Evolutionary conservation across 92 coral and sea anemone genomes (phyloP), one percentile per base, ranked within the genome.

Genomic region (Zoanthus sansibaricus): DNA sequence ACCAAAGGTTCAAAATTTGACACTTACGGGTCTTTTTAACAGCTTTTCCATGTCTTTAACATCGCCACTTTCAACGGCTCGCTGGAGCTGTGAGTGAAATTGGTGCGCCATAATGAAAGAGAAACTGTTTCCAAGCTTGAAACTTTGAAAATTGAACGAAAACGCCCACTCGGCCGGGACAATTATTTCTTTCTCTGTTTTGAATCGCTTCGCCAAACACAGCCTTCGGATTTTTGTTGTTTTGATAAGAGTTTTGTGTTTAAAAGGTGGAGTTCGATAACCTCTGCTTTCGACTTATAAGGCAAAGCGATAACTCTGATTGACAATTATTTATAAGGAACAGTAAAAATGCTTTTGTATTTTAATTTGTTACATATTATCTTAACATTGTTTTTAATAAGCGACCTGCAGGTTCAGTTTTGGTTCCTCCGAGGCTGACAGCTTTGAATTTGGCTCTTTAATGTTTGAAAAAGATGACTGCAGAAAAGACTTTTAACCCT

Each of bases 31-130:
- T 21, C 66, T 80, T 45, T 21, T 64, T 20, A 80, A 47, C 18
- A 80, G 59, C 45, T 5, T 31, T 18, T 80, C 75, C 75, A 80
- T 66, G 15, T 30, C 15, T 3, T 47, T 66, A 0, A 80, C 75
- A 66, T 80, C 85, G 7, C 85, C 85, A 64, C 44, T n/a, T 52
- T 80, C 85, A 9, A 80, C 85, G 0, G 85, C 73, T 11, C 66
- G 42, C 46, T 64, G 75, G 44, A 80, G 85, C 17, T 80, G 61
- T 0, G 85, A 80, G 49, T 80, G 85, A 9, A 46, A 30, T 5
- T 80, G 85, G 58, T 80, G 85, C 7, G 85, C 85, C 85, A 80
- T 80, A 4, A 21, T 66, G 61, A 33, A 7, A 11, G 12, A 7
- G 7, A 9, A 49, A 49, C 55, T 20, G 9, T 79, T 48, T 80